A percentile compares a stretch with the other conserved stretches of the same genome.
Conservation (phyloP, 2,113 vertebrate species). For the Psettodes erumei region DNA sequence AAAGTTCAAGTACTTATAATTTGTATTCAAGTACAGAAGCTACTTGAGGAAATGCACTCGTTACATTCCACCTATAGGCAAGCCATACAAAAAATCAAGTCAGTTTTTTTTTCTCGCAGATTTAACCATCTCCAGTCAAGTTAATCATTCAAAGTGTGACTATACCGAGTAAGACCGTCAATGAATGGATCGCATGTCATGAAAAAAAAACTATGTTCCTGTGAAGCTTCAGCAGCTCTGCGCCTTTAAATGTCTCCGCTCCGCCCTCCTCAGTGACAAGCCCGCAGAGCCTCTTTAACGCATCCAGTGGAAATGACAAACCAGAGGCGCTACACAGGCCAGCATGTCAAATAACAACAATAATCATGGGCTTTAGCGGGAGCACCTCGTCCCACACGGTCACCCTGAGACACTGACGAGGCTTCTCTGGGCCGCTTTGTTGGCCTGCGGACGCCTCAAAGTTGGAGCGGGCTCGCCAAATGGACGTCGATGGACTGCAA, state of each 20-base stretch:
- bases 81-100: no score
- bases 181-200: conserved; percentile 56
- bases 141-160: not conserved
- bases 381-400: conserved; percentile 22
- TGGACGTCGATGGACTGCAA: conserved; percentile 75
- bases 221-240: conserved; percentile 51
- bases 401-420: conserved; percentile 22
- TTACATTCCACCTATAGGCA: no score
- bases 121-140: not conserved
- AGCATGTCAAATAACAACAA: conserved; percentile 54
- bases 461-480: conserved; percentile 44
- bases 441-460: conserved; percentile 21
- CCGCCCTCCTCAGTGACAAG: conserved; percentile 78
- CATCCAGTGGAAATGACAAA: conserved; percentile 74
- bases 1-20: no score
- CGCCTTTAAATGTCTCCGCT: conserved; percentile 78
- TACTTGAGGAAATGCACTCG: not conserved
- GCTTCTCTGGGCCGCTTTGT: not conserved
- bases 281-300: conserved; percentile 81
- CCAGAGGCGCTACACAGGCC: conserved; percentile 73
- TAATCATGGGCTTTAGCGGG: conserved; percentile 56
- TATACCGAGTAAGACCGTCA: not conserved
- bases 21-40: no score
- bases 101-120: no score
- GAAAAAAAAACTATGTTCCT: not conserved